Evolutionary conservation across 2,797 vertebrate species (phyloP), one percentile per base, ranked within the genome.

Genomic region (Neostethus bicornis): DNA sequence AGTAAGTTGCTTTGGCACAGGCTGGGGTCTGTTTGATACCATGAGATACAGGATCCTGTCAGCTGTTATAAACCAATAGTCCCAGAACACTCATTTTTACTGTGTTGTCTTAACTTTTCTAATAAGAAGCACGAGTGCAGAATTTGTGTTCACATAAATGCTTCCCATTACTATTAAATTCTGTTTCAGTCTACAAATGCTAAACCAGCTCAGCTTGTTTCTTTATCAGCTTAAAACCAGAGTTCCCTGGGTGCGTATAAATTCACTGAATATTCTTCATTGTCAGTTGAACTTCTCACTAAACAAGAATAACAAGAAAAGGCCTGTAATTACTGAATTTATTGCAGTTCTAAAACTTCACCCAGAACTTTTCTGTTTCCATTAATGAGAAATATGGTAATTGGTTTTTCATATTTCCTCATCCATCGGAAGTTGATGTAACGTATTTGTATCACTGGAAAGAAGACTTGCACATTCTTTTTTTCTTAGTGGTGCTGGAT

Each of bases 331-430:
- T 90, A 87, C 63, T 67, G 71, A 87, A 89, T 89, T 90, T 85
- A 89, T 78, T 85, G 83, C 82, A 70, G 82, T 83, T 85, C 86
- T 70, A 82, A 83, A 88, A 89, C 79, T 81, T 80, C 20, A 80
- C 57, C 66, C 66, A 65, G 82, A 90, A 86, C 79, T 87, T 89
- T 87, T 66, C 73, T 70, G 51, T 76, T 84, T 71, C 83, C 73
- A 89, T 90, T 90, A 92, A 90, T 91, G 73, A 83, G 75, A 87
- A 91, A 89, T 86, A 88, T 90, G 85, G 80, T 90, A 90, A 91
- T 91, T 86, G 82, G 86, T 79, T 88, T 84, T 87, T 87, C 54
- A 83, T 79, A 86, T 72, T 83, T 72, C 46, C 71, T 87, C 75
- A 78, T 79, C 79, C 79, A 83, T 85, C 14, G 63, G 73, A 80